These are phyloP conservation scores for Synergus japonicus DNA, from an alignment of 2,888 invertebrate genomes.

Conservation along the genomic window DNA sequence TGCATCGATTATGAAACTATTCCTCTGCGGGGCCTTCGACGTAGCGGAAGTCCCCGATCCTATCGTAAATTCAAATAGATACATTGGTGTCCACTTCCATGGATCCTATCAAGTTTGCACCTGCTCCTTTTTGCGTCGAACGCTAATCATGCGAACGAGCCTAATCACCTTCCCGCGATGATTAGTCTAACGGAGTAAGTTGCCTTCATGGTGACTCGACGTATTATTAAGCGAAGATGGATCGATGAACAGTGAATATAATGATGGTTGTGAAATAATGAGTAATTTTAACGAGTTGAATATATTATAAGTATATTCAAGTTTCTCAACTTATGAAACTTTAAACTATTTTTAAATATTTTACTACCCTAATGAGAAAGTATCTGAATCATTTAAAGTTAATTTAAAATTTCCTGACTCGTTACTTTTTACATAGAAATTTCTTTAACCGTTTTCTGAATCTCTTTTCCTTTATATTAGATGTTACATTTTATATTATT, in stretches of 20 bases:
- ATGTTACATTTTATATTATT: no score
- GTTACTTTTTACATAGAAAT: no score
- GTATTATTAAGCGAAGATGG: constrained; percentile 52
- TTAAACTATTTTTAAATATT: not conserved
- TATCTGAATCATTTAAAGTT: not conserved
- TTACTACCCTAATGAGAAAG: not conserved
- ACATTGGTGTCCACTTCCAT: constrained; percentile 3
- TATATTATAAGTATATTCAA: constrained; percentile 10
- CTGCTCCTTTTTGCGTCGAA: constrained; percentile 52
- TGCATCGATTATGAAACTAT: constrained; percentile 15
- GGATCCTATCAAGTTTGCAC: constrained; percentile 53
- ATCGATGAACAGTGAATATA: constrained; percentile 49
- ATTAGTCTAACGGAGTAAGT: constrained; percentile 46
- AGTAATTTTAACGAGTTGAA: constrained; percentile 42
- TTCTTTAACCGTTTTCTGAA: no score
- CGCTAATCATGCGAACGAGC: constrained; percentile 57
- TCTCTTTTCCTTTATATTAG: no score
- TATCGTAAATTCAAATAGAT: constrained; percentile 19
- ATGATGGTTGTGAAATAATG: constrained; percentile 40
- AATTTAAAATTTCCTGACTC: no score
- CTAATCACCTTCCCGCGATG: constrained; percentile 59
- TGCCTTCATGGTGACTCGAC: constrained; percentile 45
- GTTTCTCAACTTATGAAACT: not conserved
- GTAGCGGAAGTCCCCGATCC: constrained; percentile 19
- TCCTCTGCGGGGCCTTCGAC: constrained; percentile 15